phyloP scores from a whole-genome alignment of 2,888 invertebrate genomes.

The Macrostomum cliftonense region DNA sequence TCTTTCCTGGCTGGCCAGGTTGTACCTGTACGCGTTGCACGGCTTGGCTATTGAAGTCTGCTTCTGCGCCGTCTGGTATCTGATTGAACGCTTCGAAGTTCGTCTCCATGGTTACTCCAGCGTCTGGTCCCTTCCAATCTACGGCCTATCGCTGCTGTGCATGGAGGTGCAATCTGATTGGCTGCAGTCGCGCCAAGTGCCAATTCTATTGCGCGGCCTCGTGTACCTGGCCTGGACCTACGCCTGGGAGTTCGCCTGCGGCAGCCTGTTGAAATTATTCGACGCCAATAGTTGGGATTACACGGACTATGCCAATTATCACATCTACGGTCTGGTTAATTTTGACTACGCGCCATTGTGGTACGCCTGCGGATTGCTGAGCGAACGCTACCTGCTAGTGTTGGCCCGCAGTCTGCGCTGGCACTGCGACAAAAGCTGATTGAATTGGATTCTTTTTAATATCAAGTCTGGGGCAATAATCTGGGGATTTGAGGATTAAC shows the following conservation, averaged over 20 bases:
- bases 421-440: too few species aligned
- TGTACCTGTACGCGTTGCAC: slow-evolving; percentile 7
- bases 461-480: too few species aligned
- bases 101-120: slow-evolving; percentile 8
- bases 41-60: slow-evolving; percentile 8
- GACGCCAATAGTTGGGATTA: slow-evolving; percentile 7
- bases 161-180: neutral
- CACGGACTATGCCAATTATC: slow-evolving; percentile 9
- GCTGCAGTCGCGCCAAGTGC: neutral
- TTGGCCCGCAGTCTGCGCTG: neutral
- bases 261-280: neutral
- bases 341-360: slow-evolving; percentile 10
- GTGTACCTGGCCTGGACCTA: slow-evolving; percentile 7
- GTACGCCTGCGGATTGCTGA: neutral
- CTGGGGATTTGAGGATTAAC: too few species aligned
- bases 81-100: slow-evolving; percentile 3
- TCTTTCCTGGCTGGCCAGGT: neutral
- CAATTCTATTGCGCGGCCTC: neutral
- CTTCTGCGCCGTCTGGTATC: slow-evolving; percentile 9
- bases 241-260: slow-evolving; percentile 8
- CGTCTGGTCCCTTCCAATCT: slow-evolving; percentile 7
- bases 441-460: too few species aligned
- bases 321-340: slow-evolving; percentile 8
- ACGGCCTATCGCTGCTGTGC: slow-evolving; percentile 2
- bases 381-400: neutral